These are phyloP conservation scores for Ecdyonurus torrentis DNA, from an alignment of 2,888 invertebrate species.

Conservation along the genomic window DNA sequence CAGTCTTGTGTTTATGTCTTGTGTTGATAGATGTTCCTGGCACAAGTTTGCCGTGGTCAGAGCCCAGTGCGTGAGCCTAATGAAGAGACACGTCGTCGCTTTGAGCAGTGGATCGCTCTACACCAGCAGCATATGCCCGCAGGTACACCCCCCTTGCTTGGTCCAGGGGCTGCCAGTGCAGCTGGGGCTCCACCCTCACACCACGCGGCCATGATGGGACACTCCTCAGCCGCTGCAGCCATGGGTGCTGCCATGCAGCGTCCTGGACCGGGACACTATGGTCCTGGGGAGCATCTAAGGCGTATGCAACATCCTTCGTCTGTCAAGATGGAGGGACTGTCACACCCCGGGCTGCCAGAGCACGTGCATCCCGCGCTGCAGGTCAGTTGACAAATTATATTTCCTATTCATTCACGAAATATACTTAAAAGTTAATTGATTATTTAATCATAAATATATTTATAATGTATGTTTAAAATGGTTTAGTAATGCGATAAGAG, in stretches of 20 bases:
- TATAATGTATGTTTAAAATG: too few species aligned
- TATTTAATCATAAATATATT: too few species aligned
- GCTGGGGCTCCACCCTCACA: neutral
- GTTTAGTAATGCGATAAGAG: too few species aligned
- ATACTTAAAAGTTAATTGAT: too few species aligned
- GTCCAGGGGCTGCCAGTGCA: constrained; percentile 25
- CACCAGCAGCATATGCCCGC: constrained; percentile 24
- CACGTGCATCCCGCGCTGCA: constrained; percentile 15
- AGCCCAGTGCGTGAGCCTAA: constrained; percentile 46
- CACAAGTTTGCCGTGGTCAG: constrained; percentile 67
- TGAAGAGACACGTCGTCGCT: constrained; percentile 72
- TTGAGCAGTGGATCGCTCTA: constrained; percentile 80
- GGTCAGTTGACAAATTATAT: constrained; percentile 11
- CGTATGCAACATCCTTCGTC: constrained; percentile 7
- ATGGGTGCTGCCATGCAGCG: constrained; percentile 1
- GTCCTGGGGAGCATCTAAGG: neutral
- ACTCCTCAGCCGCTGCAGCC: neutral
- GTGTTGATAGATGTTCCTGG: constrained; percentile 33
- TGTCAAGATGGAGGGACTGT: constrained; percentile 7
- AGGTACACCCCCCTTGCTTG: constrained; percentile 11
- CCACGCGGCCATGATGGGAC: neutral
- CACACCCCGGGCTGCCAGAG: constrained; percentile 15
- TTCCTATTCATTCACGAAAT: too few species aligned
- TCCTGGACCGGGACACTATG: constrained; percentile 1
- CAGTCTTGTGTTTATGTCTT: neutral